Evolutionary conservation across 2,113 vertebrate genomes (phyloP), one percentile per base, ranked within the genome.

Genomic region (Phalacrocorax pelagicus): DNA sequence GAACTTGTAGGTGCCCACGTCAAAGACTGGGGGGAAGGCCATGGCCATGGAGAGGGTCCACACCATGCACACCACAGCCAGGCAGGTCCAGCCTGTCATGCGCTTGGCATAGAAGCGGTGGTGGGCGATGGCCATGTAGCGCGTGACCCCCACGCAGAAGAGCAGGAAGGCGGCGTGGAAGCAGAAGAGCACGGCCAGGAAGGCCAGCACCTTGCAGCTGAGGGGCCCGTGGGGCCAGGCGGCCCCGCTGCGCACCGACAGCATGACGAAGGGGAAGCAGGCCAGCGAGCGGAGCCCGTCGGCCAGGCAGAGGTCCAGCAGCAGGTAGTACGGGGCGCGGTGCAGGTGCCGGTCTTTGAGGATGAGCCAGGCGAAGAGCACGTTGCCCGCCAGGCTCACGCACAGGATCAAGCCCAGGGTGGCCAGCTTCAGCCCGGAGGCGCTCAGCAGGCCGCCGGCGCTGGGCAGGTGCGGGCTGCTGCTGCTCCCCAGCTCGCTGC

Each of bases 51-150:
- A 99, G 72, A 99, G 99, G 18, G 99, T 99, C 99, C 99, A 99
- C 83, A 98, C 99, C 98, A 99, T 99, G 96, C 99, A 99, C 92
- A 99, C 98, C 95, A 99, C 98, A 10, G 99, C 99, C 95, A 98
- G 98, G 96, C 99, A 99, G 84, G 99, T 99, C 98, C 99, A 99
- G 89, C 98, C 97, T 30, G 99, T 99, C 98, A 99, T 98, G 81
- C 99, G 98, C 97, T 99, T 99, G 97, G 99, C 99, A 22, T 99
- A 99, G 95, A 99, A 99, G 81, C 99, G 97, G 98, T 99, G 99
- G 97, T 99, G 99, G 69, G 99, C 99, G 57, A 99, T 99, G 96
- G 99, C 99, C 99, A 99, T 99, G 97, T 99, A 99, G 36, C 99
- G 98, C 2, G 99, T 99, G 94, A 99, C 98, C 93, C 99, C 99